phyloP scores from a whole-genome alignment of 2,797 vertebrate species.

The Catostomus latipinnis region DNA sequence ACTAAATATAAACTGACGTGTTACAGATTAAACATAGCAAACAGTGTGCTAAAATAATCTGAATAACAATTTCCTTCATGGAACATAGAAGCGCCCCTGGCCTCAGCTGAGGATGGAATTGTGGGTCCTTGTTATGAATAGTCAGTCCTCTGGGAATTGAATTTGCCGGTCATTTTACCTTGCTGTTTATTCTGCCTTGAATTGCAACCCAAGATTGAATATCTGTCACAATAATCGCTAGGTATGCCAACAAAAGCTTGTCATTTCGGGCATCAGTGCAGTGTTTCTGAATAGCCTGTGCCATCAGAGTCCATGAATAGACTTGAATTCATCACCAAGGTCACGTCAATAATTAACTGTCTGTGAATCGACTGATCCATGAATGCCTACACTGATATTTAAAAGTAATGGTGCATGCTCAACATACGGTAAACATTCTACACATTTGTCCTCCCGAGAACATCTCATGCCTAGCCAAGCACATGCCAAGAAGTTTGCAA shows the following conservation, averaged over 20 bases:
- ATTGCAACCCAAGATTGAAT: slow-evolving; percentile 43
- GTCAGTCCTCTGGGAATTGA: slow-evolving; percentile 3
- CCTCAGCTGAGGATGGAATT: slow-evolving; percentile 23
- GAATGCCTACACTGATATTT: slow-evolving; percentile 14
- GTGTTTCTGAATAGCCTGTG: slow-evolving; percentile 23
- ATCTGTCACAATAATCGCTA: slow-evolving; percentile 32
- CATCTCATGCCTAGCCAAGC: slow-evolving; percentile 25
- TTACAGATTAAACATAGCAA: slow-evolving; percentile 15
- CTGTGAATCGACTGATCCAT: slow-evolving; percentile 32
- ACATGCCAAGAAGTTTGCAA: slow-evolving; percentile 32
- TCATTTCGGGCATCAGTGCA: slow-evolving; percentile 26
- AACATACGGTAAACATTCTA: slow-evolving; percentile 33
- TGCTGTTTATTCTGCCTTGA: slow-evolving; percentile 36
- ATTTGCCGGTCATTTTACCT: slow-evolving; percentile 38
- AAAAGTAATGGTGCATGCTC: background rate
- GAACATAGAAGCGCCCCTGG: slow-evolving; percentile 11
- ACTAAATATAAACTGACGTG: background rate
- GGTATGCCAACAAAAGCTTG: slow-evolving; percentile 33
- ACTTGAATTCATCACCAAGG: slow-evolving; percentile 33
- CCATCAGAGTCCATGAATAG: slow-evolving; percentile 34
- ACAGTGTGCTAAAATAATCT: slow-evolving; percentile 8
- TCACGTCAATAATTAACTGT: slow-evolving; percentile 14
- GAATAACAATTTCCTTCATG: slow-evolving; percentile 29
- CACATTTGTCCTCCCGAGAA: slow-evolving; percentile 21
- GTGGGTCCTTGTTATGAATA: slow-evolving; percentile 16